phyloP scores from a whole-genome alignment of 2,113 vertebrate genomes.

The Boulengeromyrus knoepffleri region DNA sequence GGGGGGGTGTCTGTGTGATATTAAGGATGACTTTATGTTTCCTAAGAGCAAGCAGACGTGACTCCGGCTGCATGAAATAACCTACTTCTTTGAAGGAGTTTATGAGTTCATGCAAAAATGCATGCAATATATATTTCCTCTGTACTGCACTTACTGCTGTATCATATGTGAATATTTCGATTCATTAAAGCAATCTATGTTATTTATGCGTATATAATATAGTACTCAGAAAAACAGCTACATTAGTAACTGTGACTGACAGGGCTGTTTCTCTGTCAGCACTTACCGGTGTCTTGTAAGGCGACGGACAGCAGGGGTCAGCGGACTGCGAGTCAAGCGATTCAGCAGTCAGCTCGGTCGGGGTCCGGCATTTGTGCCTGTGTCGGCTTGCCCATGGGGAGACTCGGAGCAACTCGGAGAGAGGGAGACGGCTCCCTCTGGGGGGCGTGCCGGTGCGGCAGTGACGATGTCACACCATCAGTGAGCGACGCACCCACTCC shows the following conservation, averaged over 20 bases:
- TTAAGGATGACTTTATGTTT: neutral
- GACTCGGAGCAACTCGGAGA: neutral
- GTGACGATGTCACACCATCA: neutral
- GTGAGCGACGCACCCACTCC: neutral
- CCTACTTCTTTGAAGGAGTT: neutral
- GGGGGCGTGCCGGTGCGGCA: neutral
- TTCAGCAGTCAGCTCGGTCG: neutral
- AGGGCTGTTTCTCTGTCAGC: neutral
- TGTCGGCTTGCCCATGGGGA: neutral
- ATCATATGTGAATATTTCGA: neutral
- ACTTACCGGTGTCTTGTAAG: neutral
- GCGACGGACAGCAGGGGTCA: constrained; percentile 20
- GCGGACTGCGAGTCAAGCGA: neutral
- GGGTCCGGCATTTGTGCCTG: neutral
- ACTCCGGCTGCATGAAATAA: neutral
- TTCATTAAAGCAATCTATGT: neutral
- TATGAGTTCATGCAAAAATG: neutral
- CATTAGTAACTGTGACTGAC: neutral
- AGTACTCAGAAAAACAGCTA: neutral
- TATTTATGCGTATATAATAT: neutral
- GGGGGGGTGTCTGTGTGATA: neutral
- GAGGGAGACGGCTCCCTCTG: neutral
- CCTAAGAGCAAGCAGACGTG: neutral
- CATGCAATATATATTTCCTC: neutral
- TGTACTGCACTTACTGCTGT: neutral